Percentiles rank a stretch among this genome's conserved stretches.
Evolutionary conservation across 2,113 vertebrate genomes (phyloP).

Genomic region (Thalassoma bifasciatum): DNA sequence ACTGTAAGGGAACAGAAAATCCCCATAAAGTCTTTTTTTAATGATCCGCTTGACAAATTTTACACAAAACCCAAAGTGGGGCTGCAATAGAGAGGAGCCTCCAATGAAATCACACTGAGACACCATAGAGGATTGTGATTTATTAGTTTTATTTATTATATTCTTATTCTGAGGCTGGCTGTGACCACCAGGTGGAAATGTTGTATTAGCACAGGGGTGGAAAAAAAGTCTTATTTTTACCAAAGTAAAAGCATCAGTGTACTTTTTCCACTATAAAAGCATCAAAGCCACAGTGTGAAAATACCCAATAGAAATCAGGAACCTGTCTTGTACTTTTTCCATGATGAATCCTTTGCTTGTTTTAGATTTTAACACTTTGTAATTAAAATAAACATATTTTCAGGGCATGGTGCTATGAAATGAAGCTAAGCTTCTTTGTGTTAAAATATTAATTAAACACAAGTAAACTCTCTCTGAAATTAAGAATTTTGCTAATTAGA

Average conservation of each 20-base stretch:
- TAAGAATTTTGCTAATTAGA: too few species aligned
- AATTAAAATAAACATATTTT: too few species aligned
- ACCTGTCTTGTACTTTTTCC: not conserved
- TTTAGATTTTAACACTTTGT: not conserved
- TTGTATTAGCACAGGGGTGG: not conserved
- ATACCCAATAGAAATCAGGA: not conserved
- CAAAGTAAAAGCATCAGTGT: not conserved
- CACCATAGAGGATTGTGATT: not conserved
- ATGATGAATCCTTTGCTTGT: not conserved
- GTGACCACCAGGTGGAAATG: not conserved
- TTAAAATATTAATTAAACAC: too few species aligned
- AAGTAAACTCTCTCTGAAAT: too few species aligned
- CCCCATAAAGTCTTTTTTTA: constrained; percentile 36
- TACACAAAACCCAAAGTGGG: constrained; percentile 14
- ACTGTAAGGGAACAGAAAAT: constrained; percentile 47
- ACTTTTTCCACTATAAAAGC: not conserved
- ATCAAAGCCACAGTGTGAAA: not conserved
- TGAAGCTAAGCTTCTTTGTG: too few species aligned
- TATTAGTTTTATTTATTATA: not conserved
- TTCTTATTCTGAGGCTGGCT: not conserved
- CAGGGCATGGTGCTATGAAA: too few species aligned
- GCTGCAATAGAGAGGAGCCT: not conserved
- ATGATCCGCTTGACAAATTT: constrained; percentile 10
- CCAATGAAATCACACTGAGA: not conserved
- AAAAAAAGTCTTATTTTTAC: not conserved